A percentile compares a stretch with the other conserved stretches of the same genome.
These are phyloP conservation scores for Drosophila multiciliata DNA, from an alignment of 2,888 invertebrate genomes.

Conservation along the genomic window DNA sequence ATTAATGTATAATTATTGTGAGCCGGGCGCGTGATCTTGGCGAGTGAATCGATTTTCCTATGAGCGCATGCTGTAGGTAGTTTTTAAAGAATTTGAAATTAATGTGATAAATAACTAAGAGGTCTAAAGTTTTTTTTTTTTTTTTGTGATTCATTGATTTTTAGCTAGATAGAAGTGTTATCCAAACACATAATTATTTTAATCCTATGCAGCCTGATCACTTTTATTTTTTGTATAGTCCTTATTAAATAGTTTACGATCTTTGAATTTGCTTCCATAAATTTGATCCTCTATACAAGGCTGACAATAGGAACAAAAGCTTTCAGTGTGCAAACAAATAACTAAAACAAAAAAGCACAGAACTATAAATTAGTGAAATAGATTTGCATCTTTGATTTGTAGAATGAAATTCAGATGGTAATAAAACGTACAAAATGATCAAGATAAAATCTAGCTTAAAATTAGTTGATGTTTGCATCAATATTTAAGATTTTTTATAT, in stretches of 20 bases:
- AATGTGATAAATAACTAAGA: not conserved
- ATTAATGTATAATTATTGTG: slow-evolving; percentile 80
- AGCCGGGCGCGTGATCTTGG: slow-evolving; percentile 63
- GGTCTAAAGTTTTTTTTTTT: too few relatives aligned
- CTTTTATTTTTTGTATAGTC: slow-evolving; percentile 6
- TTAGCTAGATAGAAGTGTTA: not conserved
- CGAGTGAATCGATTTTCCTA: slow-evolving; percentile 52
- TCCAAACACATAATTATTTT: not conserved
- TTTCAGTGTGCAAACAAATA: slow-evolving; percentile 28
- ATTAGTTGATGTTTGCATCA: slow-evolving; percentile 41
- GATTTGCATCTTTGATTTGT: slow-evolving; percentile 12
- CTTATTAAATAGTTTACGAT: not conserved
- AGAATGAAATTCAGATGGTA: slow-evolving; percentile 20
- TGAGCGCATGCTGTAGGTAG: not conserved
- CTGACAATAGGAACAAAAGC: slow-evolving; percentile 40
- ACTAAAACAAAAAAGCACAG: slow-evolving; percentile 34
- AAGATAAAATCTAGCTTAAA: slow-evolving; percentile 61
- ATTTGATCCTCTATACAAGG: slow-evolving; percentile 2
- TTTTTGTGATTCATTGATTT: not conserved
- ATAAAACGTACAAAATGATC: slow-evolving; percentile 52
- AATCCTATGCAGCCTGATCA: not conserved
- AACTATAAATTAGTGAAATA: slow-evolving; percentile 49
- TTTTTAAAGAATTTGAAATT: not conserved
- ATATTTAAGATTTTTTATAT: slow-evolving; percentile 36
- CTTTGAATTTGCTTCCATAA: slow-evolving; percentile 4